Evolutionary conservation across 2,113 vertebrate species (phyloP), one percentile per base, ranked within the genome.

Genomic region (Bostrychus sinensis): DNA sequence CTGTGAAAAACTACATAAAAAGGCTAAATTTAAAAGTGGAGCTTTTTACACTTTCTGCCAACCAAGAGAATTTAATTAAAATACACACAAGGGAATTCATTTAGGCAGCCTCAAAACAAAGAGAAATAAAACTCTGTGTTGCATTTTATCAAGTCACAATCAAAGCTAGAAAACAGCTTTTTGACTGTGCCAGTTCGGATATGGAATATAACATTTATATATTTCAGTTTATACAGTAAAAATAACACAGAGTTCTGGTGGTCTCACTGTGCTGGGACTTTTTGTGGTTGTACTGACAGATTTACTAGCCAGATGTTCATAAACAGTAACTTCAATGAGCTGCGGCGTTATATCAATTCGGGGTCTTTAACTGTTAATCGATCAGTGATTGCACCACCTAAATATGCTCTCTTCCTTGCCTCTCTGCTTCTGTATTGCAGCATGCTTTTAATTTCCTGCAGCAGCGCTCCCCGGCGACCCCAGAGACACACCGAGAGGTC

Each of bases 391-490:
- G 41, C 36, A 5, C 26, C 68, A 80, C 75, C 81, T 83, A 68
- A 81, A 62, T 19, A 42, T 51, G 25, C 45, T 22, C 14, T 41
- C 38, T 8, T 59, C 62, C 53, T 20, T 7, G 32, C 23, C 59
- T 51, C 32, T 23, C 23, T 56, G 66, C 51, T 45, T 19, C 68
- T 25, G n/a, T 19, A 2, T 43, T 6, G 4, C 61, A 36, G 68
- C 66, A 66, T 84, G 86, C 89, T 90, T 90, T 70, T 70, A 71
- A 84, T 90, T 88, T 87, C 86, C 83, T 78, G 61, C 67, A 11
- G 42, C 41, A 14, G 69, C 2, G 56, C 70, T 72, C 62, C 60
- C 66, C 78, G 9, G 41, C 70, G 60, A 70, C 84, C 77, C 82
- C 73, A 53, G 82, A 80, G 85, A 90, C 78, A 54, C 80, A 2